Percentiles rank a stretch among this genome's conserved stretches.
These are phyloP conservation scores for Protosalanx chinensis DNA, from an alignment of 2,797 vertebrate genomes.

Conservation along the genomic window DNA sequence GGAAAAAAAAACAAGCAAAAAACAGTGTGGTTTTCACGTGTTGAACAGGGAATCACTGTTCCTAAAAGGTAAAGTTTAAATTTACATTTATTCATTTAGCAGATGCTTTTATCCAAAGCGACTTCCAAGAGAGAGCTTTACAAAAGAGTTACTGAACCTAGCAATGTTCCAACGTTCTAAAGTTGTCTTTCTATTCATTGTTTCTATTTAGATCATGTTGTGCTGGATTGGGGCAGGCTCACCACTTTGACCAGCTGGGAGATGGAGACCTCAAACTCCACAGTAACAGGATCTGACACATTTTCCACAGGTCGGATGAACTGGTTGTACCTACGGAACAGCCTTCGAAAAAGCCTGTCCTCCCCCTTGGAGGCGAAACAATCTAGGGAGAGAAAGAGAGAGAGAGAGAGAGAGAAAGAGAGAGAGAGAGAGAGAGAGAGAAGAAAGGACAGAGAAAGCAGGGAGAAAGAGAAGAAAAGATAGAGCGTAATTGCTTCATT, in stretches of 20 bases:
- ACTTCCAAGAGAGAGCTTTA: no score
- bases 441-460: not conserved
- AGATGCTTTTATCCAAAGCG: no score
- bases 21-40: not conserved
- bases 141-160: no score
- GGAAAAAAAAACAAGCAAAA: slow-evolving; percentile 21
- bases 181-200: no score
- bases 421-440: not conserved
- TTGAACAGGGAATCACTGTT: no score
- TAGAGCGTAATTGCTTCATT: not conserved
- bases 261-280: slow-evolving; percentile 90
- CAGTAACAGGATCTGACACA: slow-evolving; percentile 87
- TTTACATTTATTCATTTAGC: no score
- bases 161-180: no score
- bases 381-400: slow-evolving; percentile 53
- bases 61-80: no score
- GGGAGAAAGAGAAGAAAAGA: not conserved
- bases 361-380: slow-evolving; percentile 76
- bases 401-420: not conserved
- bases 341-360: slow-evolving; percentile 81
- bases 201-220: no score
- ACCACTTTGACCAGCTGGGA: slow-evolving; percentile 94
- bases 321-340: slow-evolving; percentile 87
- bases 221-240: slow-evolving; percentile 49
- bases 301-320: slow-evolving; percentile 92